These are phyloP conservation scores for Apomyelois bistriatella DNA, from an alignment of 2,888 invertebrate species.

Conservation along the genomic window DNA sequence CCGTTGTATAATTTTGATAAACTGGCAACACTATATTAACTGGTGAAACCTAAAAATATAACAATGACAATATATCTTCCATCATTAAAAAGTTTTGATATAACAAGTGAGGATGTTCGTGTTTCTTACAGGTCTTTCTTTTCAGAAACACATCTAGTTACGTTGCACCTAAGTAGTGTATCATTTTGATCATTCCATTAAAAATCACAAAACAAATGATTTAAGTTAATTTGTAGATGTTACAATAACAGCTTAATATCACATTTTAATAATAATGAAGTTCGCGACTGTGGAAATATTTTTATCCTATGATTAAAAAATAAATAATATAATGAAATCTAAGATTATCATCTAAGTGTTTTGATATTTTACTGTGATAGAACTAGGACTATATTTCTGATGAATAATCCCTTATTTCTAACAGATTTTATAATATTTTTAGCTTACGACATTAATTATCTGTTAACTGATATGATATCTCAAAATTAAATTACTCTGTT, in stretches of 20 bases:
- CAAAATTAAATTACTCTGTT: too few relatives aligned
- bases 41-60: too few relatives aligned
- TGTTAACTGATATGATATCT: too few relatives aligned
- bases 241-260: background rate
- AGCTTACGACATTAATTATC: background rate
- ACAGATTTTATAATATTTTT: slow-evolving; percentile 15
- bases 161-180: slow-evolving; percentile 28
- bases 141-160: background rate
- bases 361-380: slow-evolving; percentile 78
- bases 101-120: background rate
- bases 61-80: background rate
- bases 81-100: background rate
- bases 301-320: background rate
- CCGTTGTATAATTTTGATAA: too few relatives aligned
- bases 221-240: slow-evolving; percentile 4
- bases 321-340: slow-evolving; percentile 12
- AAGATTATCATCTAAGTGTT: slow-evolving; percentile 32
- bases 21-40: too few relatives aligned
- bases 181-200: slow-evolving; percentile 53
- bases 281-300: background rate
- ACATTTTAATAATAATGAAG: background rate
- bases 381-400: slow-evolving; percentile 56
- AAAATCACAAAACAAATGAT: slow-evolving; percentile 22
- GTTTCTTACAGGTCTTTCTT: background rate
- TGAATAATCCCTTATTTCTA: slow-evolving; percentile 26